phyloP scores from a whole-genome alignment of 1,140 invertebrate species.

The Tetraneura akinire region DNA sequence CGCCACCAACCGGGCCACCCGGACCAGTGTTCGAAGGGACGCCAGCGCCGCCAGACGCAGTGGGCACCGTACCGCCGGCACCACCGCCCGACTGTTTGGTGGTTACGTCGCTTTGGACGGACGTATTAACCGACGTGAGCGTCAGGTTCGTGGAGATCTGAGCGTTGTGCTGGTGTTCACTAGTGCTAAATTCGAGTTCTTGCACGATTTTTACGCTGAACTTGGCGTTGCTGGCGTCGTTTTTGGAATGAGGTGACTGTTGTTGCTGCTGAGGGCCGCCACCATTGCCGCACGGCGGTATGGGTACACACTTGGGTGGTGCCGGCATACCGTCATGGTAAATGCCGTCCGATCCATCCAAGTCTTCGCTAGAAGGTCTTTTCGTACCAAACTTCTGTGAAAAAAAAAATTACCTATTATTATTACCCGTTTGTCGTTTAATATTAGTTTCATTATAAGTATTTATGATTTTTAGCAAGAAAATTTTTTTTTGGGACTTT shows the following conservation, averaged over 20 bases:
- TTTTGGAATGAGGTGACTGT: conserved; percentile 3
- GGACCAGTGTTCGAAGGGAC: conserved; percentile 58
- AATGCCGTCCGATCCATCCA: conserved; percentile 21
- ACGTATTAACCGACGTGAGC: conserved; percentile 69
- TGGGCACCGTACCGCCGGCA: conserved; percentile 52
- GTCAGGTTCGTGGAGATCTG: conserved; percentile 90
- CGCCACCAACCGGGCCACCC: conserved; percentile 54
- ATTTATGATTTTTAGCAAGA: too few species aligned
- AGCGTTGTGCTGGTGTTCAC: conserved; percentile 70
- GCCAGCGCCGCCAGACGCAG: conserved; percentile 74
- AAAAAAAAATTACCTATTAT: not conserved
- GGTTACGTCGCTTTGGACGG: conserved; percentile 72
- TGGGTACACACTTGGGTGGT: conserved; percentile 19
- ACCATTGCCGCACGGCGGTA: not conserved
- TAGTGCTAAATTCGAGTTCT: conserved; percentile 83
- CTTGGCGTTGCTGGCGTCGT: conserved; percentile 64
- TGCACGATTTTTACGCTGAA: conserved; percentile 90
- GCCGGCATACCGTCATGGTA: conserved; percentile 39
- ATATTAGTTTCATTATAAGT: too few species aligned
- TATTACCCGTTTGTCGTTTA: not conserved
- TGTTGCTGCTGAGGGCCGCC: conserved; percentile 8
- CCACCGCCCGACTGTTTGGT: conserved; percentile 57
- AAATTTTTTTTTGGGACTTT: not conserved
- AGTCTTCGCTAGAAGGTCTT: conserved; percentile 38
- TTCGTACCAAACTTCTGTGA: conserved; percentile 38